Evolutionary conservation across 2,888 invertebrate species (phyloP).

Genomic region (Itoplectis maculator): DNA sequence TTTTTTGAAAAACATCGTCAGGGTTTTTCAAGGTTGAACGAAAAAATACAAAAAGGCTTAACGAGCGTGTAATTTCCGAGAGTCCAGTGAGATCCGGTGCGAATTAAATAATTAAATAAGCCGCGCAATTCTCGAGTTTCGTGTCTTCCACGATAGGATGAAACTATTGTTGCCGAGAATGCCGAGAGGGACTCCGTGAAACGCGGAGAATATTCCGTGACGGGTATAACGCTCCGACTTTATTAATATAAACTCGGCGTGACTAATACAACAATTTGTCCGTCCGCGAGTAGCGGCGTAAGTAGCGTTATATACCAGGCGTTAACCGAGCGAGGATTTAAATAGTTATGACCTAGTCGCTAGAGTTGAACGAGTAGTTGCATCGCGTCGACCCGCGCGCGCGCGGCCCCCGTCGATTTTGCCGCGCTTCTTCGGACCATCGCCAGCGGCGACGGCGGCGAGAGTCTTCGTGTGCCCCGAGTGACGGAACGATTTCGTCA

Average conservation of each 20-base stretch:
- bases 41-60: background rate
- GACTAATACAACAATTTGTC: slow-evolving; percentile 83
- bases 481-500: slow-evolving; percentile 81
- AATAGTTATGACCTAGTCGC: slow-evolving; percentile 81
- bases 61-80: background rate
- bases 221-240: slow-evolving; percentile 58
- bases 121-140: slow-evolving; percentile 3
- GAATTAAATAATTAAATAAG: slow-evolving; percentile 21
- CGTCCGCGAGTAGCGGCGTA: slow-evolving; percentile 68
- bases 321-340: slow-evolving; percentile 75
- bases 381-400: slow-evolving; percentile 27
- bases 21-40: background rate
- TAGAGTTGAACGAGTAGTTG: slow-evolving; percentile 40
- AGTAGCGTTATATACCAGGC: slow-evolving; percentile 33
- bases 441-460: slow-evolving; percentile 31
- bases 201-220: slow-evolving; percentile 22
- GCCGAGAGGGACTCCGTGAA: background rate
- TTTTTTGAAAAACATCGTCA: background rate
- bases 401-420: slow-evolving; percentile 27
- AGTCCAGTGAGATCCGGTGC: background rate
- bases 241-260: slow-evolving; percentile 82
- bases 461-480: slow-evolving; percentile 57
- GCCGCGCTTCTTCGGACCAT: slow-evolving; percentile 65
- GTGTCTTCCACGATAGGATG: background rate
- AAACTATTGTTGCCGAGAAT: slow-evolving; percentile 30